Conservation (phyloP, 2,888 invertebrate species). For the Torymus aiolomorphi region DNA sequence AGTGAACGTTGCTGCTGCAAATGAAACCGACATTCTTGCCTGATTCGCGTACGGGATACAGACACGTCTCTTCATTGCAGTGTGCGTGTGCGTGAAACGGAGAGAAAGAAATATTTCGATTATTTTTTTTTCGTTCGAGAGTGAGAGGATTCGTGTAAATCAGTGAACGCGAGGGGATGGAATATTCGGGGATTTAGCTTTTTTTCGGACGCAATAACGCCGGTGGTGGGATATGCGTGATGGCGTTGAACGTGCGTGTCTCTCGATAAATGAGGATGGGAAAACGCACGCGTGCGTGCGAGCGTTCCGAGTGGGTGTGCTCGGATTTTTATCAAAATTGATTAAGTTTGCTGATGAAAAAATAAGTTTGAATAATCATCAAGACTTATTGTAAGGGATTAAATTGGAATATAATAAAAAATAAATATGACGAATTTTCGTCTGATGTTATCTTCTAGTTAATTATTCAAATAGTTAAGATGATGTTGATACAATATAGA, state of each 20-base stretch:
- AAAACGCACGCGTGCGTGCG: conserved; percentile 7
- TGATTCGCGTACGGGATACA: not conserved
- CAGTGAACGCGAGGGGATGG: conserved; percentile 1
- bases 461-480: no score
- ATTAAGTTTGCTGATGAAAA: conserved; percentile 1
- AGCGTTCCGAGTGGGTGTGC: not conserved
- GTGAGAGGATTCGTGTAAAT: conserved; percentile 13
- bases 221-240: conserved; percentile 6
- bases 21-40: conserved; percentile 33
- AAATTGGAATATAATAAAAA: no score
- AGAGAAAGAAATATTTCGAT: not conserved
- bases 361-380: not conserved
- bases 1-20: not conserved
- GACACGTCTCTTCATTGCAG: not conserved
- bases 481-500: no score
- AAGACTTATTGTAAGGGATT: no score
- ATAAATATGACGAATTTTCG: no score
- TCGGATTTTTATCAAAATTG: not conserved
- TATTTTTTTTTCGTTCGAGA: conserved; percentile 1
- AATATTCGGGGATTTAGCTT: not conserved
- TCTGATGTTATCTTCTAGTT: no score
- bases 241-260: conserved; percentile 19
- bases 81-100: not conserved
- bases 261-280: conserved; percentile 17
- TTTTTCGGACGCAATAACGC: not conserved